Conservation (phyloP, 2,888 invertebrate genomes). For the Actias luna region DNA sequence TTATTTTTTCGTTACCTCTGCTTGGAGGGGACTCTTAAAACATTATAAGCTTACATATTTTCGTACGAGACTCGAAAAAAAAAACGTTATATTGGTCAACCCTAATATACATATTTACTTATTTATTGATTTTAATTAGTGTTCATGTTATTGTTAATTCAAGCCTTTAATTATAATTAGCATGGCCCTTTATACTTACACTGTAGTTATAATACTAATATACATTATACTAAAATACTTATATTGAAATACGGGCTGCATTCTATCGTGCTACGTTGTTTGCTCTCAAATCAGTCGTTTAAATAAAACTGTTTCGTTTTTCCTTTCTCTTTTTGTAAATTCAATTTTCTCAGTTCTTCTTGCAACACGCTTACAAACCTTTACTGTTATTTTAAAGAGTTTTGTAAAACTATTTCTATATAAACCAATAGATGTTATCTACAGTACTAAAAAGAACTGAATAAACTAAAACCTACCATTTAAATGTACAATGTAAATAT, state of each 20-base stretch:
- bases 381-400: conserved; percentile 36
- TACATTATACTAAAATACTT: conserved; percentile 24
- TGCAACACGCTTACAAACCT: conserved; percentile 59
- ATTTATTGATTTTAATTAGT: too few species aligned
- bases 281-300: conserved; percentile 77
- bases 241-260: conserved; percentile 59
- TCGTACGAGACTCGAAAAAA: too few species aligned
- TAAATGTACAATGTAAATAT: not conserved
- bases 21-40: too few species aligned
- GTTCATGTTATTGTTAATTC: too few species aligned
- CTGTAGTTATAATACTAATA: not conserved
- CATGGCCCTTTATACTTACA: not conserved
- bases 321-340: conserved; percentile 54
- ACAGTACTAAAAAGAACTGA: not conserved
- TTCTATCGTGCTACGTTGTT: conserved; percentile 50
- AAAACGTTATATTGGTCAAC: too few species aligned
- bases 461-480: not conserved
- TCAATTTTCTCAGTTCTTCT: conserved; percentile 56
- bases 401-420: not conserved
- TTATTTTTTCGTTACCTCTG: too few species aligned
- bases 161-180: not conserved
- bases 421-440: not conserved
- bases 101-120: too few species aligned
- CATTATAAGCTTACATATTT: too few species aligned
- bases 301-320: conserved; percentile 72